Percentiles rank a stretch among this genome's conserved stretches.
phyloP scores from a whole-genome alignment of 2,113 vertebrate species.

The Setophaga petechia region DNA sequence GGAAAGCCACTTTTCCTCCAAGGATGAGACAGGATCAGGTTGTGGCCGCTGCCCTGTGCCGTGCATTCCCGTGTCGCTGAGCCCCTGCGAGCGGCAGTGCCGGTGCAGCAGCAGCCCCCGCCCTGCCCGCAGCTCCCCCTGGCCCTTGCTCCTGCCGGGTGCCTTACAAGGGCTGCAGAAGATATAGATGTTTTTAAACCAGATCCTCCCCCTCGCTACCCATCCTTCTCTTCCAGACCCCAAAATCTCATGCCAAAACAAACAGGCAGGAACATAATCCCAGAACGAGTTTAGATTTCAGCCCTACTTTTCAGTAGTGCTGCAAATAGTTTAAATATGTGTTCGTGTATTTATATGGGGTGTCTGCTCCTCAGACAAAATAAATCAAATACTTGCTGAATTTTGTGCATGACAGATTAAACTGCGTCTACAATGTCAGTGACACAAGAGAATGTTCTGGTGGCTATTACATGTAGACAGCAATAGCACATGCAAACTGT shows the following conservation, averaged over 20 bases:
- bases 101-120: background rate
- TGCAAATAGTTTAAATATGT: slow-evolving; percentile 8
- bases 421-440: background rate
- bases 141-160: background rate
- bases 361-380: background rate
- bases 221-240: slow-evolving; percentile 31
- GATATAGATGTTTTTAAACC: slow-evolving; percentile 20
- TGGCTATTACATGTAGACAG: background rate
- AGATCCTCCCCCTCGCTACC: background rate
- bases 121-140: rapidly evolving
- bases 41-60: background rate
- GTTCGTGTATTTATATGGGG: background rate
- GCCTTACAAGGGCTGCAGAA: slow-evolving; percentile 47
- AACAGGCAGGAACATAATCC: slow-evolving; percentile 33
- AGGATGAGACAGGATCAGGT: background rate
- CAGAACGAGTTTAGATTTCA: background rate
- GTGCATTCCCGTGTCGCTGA: background rate
- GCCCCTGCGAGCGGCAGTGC: background rate
- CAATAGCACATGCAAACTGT: background rate
- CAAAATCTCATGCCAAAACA: slow-evolving; percentile 45
- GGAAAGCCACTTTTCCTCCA: slow-evolving; percentile 4
- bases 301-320: background rate
- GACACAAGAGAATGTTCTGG: background rate
- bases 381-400: slow-evolving; percentile 32
- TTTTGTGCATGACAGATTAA: background rate